A percentile compares a stretch with the other conserved stretches of the same genome.
Conservation (phyloP, 2,113 vertebrate genomes). For the Upupa epops region DNA sequence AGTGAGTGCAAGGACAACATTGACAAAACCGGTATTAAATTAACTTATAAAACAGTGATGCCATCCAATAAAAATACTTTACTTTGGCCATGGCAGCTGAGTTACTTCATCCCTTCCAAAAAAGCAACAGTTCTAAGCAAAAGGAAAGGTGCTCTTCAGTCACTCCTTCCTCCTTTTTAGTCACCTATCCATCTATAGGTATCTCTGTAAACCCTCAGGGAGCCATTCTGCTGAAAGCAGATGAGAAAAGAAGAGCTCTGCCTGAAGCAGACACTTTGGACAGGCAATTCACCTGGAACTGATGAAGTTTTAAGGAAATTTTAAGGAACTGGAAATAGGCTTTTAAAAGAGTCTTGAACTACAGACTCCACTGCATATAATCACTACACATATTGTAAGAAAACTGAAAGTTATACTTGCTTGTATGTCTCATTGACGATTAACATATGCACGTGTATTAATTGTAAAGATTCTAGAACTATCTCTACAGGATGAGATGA, state of each 20-base stretch:
- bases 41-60: not conserved
- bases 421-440: not conserved
- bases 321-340: not conserved
- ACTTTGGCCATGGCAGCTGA: not conserved
- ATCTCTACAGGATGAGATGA: not conserved
- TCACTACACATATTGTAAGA: not conserved
- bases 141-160: not conserved
- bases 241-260: not conserved
- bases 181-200: not conserved
- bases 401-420: not conserved
- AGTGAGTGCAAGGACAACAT: rapidly evolving
- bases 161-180: not conserved
- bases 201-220: not conserved
- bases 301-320: not conserved
- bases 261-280: not conserved
- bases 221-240: not conserved
- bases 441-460: not conserved
- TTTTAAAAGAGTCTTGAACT: not conserved
- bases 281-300: not conserved
- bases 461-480: not conserved
- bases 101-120: not conserved
- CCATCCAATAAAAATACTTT: not conserved
- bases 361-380: not conserved
- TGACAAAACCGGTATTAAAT: not conserved
- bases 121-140: not conserved